Evolutionary conservation across 2,888 invertebrate species (phyloP), one percentile per base, ranked within the genome.

Genomic region (Didymodactylos carnosus): DNA sequence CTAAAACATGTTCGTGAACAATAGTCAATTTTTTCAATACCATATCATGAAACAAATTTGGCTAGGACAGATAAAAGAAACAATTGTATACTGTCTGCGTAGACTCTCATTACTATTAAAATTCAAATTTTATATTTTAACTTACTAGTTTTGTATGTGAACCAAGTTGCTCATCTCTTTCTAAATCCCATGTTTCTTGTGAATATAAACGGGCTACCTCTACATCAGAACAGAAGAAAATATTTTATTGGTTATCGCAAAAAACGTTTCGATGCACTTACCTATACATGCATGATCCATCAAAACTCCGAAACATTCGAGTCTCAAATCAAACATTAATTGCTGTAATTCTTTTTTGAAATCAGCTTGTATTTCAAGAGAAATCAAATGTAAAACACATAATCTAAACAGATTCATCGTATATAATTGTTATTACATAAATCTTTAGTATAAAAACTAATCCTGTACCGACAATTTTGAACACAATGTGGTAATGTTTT

Each of bases 401-500:
- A 74, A 40, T n/a, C 74, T 69, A 69, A 39, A 39, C 13, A 16
- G 3, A 69, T 69, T 39, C 16, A 41, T 13, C 10, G 11, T 13
- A 41, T 41, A 13, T 10, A 41, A 13, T 13, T 13, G 16, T 41
- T 16, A 41, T 41, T 41, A 41, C 10, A 41, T 16, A 41, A 41
- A 13, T 41, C 41, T 41, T 13, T 41, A 41, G 10, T 41, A 10
- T 41, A 13, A 41, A 41, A 41, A 41, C 16, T n/a, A n/a, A n/a
- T 41, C 16, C 16, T 41, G 41, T 39, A 39, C 39, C 39, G 39
- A n/a, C 71, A 74, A 39, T 71, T 53, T 41, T 71, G 53, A 16
- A 74, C 29, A 41, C 74, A 74, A 51, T 74, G 74, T 19, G 74
- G 74, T 46, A 74, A 46, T 19, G 71, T 71, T 62, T 74, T 71